Evolutionary conservation across 2,888 invertebrate species (phyloP).

Genomic region (Aporophyla lueneburgensis): DNA sequence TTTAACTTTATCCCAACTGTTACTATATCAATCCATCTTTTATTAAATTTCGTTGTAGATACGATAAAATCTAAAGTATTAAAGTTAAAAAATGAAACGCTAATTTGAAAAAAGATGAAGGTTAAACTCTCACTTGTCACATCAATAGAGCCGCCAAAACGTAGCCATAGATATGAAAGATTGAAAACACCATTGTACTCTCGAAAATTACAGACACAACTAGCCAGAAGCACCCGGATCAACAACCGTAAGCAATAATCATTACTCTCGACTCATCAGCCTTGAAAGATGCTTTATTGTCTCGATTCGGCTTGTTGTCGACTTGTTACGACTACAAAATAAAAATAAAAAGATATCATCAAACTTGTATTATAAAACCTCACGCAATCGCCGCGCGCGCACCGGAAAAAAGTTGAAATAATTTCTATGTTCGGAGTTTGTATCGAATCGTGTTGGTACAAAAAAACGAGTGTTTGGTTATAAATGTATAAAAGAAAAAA

Average conservation of each 20-base stretch:
- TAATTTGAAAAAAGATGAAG: not conserved
- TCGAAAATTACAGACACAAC: conserved; percentile 77
- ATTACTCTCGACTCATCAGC: conserved; percentile 87
- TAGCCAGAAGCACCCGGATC: conserved; percentile 82
- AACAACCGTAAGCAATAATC: conserved; percentile 88
- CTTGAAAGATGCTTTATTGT: conserved; percentile 89
- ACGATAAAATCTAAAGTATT: not conserved
- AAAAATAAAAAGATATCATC: conserved; percentile 86
- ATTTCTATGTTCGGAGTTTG: conserved; percentile 75
- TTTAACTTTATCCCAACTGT: not conserved
- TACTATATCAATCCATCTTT: not conserved
- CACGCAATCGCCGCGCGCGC: conserved; percentile 80
- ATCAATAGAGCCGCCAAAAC: conserved; percentile 32
- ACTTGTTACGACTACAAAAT: conserved; percentile 85
- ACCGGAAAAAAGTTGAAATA: conserved; percentile 77
- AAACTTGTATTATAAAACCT: conserved; percentile 86
- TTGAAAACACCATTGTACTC: conserved; percentile 62
- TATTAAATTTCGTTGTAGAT: not conserved
- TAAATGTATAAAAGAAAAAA: not conserved
- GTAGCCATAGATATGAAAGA: conserved; percentile 50
- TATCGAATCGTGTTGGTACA: conserved; percentile 62
- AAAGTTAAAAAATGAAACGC: conserved; percentile 1
- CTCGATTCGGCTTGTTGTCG: conserved; percentile 88
- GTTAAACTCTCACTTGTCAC: conserved; percentile 40
- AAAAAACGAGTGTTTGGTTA: not conserved